Conservation (phyloP, 2,797 vertebrate species). For the Lagodon rhomboides region DNA sequence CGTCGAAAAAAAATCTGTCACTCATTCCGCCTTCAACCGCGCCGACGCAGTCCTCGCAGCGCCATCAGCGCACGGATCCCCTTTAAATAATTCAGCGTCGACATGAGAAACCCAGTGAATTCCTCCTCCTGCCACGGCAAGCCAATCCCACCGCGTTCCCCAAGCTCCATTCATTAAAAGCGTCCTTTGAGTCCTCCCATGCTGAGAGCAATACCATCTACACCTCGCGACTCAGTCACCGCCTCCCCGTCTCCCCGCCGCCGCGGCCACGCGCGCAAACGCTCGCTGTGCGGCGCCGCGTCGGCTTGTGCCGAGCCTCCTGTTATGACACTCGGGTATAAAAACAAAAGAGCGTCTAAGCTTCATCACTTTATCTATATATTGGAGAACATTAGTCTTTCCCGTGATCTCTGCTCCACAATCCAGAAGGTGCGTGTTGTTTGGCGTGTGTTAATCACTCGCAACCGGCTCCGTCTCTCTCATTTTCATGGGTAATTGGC, state of each 20-base stretch:
- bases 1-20: too few relatives aligned
- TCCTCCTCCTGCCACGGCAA: conserved; percentile 15
- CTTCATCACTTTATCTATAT: not conserved
- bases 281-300: conserved; percentile 34
- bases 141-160: conserved; percentile 23
- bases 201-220: conserved; percentile 41
- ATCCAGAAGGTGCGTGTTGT: conserved; percentile 24
- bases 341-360: not conserved
- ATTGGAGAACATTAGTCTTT: not conserved
- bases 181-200: conserved; percentile 49
- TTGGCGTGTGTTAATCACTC: conserved; percentile 56
- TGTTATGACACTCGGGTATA: conserved; percentile 20
- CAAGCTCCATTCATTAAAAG: conserved; percentile 56
- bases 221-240: conserved; percentile 40
- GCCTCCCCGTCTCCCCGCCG: not conserved
- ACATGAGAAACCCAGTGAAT: conserved; percentile 15
- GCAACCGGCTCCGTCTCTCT: conserved; percentile 45
- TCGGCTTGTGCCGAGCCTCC: conserved; percentile 42
- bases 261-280: conserved; percentile 9
- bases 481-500: conserved; percentile 71
- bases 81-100: conserved; percentile 41
- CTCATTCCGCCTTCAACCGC: not conserved
- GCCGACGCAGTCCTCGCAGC: not conserved
- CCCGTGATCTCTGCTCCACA: not conserved
- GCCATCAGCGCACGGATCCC: not conserved